These are phyloP conservation scores for Aricia artaxerxes DNA, from an alignment of 2,888 invertebrate genomes.

Conservation along the genomic window DNA sequence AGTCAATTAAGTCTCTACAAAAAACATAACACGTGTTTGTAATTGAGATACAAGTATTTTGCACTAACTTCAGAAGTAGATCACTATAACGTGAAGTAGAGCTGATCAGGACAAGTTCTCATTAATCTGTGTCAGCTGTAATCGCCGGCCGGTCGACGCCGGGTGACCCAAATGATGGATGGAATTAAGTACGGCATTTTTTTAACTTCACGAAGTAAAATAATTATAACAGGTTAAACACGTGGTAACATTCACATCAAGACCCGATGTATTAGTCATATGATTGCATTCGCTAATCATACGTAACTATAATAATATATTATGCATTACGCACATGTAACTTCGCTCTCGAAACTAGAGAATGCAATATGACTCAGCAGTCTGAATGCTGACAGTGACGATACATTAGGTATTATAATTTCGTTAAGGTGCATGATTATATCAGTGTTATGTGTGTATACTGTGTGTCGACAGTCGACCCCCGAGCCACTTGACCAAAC, in stretches of 20 bases:
- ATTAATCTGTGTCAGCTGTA: neutral
- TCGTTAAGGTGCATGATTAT: neutral
- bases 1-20: too few relatives aligned
- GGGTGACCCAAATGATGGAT: neutral
- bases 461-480: neutral
- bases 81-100: neutral
- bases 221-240: neutral
- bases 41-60: too few relatives aligned
- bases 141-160: neutral
- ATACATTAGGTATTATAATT: neutral
- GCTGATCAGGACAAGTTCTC: neutral
- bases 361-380: too few relatives aligned
- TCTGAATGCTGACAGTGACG: neutral
- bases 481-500: constrained; percentile 2
- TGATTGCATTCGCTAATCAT: too few relatives aligned
- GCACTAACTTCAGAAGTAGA: too few relatives aligned
- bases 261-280: too few relatives aligned
- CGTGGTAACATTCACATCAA: neutral
- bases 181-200: neutral
- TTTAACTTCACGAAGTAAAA: neutral
- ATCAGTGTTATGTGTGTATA: neutral
- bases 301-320: too few relatives aligned
- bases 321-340: too few relatives aligned
- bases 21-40: too few relatives aligned
- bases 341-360: too few relatives aligned